A percentile compares a stretch with the other conserved stretches of the same genome.
Conservation (phyloP, 2,113 vertebrate genomes). For the Ursus arctos region DNA sequence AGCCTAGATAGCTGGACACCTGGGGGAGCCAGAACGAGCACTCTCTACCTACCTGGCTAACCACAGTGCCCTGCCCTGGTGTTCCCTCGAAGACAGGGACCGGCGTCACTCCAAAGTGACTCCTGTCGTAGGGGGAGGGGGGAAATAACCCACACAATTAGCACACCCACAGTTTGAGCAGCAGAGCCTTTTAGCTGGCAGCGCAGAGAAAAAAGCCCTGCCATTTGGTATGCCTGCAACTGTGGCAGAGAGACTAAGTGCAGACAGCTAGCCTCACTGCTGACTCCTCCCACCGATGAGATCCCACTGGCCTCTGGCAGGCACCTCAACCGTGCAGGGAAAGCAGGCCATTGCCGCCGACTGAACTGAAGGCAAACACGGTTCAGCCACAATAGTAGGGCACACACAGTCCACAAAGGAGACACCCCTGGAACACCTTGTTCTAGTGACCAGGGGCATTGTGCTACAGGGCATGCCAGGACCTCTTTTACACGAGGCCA, state of each 20-base stretch:
- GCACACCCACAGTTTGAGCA: neutral
- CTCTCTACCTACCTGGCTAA: neutral
- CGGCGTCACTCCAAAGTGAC: neutral
- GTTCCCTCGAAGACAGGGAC: neutral
- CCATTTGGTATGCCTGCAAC: accelerated
- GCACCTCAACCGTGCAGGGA: neutral
- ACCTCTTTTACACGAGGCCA: neutral
- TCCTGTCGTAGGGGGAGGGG: neutral
- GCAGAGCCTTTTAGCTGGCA: neutral
- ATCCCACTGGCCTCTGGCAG: neutral
- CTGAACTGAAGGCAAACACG: neutral
- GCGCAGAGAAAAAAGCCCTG: neutral
- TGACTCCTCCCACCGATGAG: neutral
- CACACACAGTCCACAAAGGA: neutral
- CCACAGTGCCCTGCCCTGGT: neutral
- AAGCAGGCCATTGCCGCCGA: neutral
- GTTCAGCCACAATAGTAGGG: neutral
- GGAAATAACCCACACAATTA: neutral
- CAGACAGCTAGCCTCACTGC: neutral
- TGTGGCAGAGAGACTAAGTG: neutral
- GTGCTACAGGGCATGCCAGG: neutral
- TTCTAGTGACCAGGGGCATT: neutral
- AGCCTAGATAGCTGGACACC: neutral
- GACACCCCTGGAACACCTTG: neutral
- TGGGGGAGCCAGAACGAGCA: neutral